These are phyloP conservation scores for Venusia cambrica DNA, from an alignment of 2,888 invertebrate genomes.

Conservation along the genomic window DNA sequence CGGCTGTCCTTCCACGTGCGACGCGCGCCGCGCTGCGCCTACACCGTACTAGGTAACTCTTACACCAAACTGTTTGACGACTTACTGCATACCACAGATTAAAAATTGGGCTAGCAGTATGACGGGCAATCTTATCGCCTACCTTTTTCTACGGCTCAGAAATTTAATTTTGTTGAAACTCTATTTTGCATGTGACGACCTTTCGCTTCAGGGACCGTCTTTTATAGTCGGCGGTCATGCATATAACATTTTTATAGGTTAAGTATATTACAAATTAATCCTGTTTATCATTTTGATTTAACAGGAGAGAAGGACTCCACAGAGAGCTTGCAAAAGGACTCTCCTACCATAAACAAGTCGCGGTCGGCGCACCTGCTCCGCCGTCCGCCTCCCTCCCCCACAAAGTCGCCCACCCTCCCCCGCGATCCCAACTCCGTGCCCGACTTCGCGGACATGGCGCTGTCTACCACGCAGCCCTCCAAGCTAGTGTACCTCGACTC, in stretches of 20 bases:
- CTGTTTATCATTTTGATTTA: no score
- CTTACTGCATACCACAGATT: no score
- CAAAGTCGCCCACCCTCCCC: constrained; percentile 63
- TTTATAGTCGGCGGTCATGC: no score
- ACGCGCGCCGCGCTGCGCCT: constrained; percentile 85
- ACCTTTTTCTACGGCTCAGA: no score
- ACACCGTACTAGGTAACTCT: constrained; percentile 85
- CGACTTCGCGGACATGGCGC: constrained; percentile 84
- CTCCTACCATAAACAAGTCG: constrained; percentile 73
- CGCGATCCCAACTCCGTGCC: constrained; percentile 88
- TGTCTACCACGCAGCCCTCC: constrained; percentile 84
- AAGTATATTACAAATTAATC: no score
- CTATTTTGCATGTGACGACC: no score
- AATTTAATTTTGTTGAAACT: no score
- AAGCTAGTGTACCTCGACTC: constrained; percentile 86
- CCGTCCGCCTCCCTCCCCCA: constrained; percentile 38
- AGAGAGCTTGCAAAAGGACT: constrained; percentile 79
- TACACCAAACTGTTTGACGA: no score
- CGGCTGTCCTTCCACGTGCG: constrained; percentile 87
- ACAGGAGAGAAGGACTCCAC: constrained; percentile 85
- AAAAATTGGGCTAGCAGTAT: no score
- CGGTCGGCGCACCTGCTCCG: constrained; percentile 79
- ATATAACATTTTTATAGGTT: no score
- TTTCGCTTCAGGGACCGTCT: no score
- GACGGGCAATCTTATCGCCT: no score